phyloP scores from a whole-genome alignment of 2,113 vertebrate species.

The Serilophus lunatus region DNA sequence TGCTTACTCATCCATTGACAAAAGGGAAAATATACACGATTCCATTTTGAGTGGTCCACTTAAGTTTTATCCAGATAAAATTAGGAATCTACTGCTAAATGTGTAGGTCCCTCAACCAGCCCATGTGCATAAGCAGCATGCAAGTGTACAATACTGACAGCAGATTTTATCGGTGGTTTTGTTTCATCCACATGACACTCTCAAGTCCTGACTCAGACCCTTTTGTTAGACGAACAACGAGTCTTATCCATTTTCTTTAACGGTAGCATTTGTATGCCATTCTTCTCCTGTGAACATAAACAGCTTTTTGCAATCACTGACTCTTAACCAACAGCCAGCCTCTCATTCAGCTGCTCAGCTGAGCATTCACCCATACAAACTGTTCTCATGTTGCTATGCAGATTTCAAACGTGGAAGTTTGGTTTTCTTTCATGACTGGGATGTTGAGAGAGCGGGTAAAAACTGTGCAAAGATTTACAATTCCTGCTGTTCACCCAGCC shows the following conservation, averaged over 20 bases:
- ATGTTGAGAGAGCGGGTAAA: neutral
- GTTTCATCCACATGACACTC: neutral
- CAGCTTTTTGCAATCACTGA: neutral
- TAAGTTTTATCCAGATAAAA: neutral
- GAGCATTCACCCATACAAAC: neutral
- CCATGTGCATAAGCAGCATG: neutral
- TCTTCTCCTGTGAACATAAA: neutral
- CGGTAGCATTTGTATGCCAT: neutral
- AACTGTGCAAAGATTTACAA: slow-evolving; percentile 21
- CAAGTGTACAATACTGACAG: neutral
- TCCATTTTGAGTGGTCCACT: neutral
- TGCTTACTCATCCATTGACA: neutral
- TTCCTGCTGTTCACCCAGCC: neutral
- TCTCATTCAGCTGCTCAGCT: neutral
- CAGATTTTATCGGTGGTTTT: neutral
- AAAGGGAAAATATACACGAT: neutral
- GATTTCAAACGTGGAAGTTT: neutral
- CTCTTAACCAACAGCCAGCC: neutral
- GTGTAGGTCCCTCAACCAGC: neutral
- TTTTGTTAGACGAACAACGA: neutral
- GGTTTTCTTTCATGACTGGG: neutral
- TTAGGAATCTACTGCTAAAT: neutral
- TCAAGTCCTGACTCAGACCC: neutral
- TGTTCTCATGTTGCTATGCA: neutral
- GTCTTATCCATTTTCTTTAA: neutral